A percentile compares a stretch with the other conserved stretches of the same genome.
These are phyloP conservation scores for Lysandra coridon DNA, from an alignment of 2,888 invertebrate species.

Conservation along the genomic window DNA sequence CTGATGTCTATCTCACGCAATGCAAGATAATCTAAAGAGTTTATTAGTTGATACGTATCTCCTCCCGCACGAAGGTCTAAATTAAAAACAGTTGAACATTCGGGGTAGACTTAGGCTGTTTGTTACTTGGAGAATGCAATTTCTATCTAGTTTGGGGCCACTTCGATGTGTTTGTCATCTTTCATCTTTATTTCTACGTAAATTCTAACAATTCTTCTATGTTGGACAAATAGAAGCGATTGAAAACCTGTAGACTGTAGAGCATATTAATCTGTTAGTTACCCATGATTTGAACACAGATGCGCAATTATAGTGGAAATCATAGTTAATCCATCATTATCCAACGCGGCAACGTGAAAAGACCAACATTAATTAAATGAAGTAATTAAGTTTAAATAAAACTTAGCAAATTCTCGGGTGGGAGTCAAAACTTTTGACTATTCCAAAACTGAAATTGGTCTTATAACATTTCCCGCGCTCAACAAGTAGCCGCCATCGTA, in stretches of 20 bases:
- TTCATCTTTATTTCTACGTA: too few relatives aligned
- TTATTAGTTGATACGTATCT: slow-evolving; percentile 33
- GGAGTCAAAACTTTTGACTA: background rate
- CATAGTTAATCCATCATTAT: background rate
- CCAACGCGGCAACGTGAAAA: too few relatives aligned
- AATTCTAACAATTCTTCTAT: too few relatives aligned
- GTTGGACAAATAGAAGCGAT: background rate
- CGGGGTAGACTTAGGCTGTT: slow-evolving; percentile 11
- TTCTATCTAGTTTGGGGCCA: background rate
- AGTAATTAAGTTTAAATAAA: background rate
- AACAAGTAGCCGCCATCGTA: slow-evolving; percentile 47
- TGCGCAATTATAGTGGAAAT: too few relatives aligned
- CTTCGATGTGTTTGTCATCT: background rate
- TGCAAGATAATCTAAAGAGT: slow-evolving; percentile 33
- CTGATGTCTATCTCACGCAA: slow-evolving; percentile 48
- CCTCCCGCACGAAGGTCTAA: slow-evolving; percentile 25
- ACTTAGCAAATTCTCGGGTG: background rate
- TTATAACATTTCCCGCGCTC: slow-evolving; percentile 43
- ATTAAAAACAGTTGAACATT: slow-evolving; percentile 27
- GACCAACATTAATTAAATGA: too few relatives aligned
- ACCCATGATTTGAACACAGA: too few relatives aligned
- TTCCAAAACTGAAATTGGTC: slow-evolving; percentile 36
- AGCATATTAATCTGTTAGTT: too few relatives aligned
- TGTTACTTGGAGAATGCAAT: background rate
- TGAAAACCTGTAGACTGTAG: too few relatives aligned